Evolutionary conservation across 2,113 vertebrate genomes (phyloP), one percentile per base, ranked within the genome.

Genomic region (Gorsachius goisagi): DNA sequence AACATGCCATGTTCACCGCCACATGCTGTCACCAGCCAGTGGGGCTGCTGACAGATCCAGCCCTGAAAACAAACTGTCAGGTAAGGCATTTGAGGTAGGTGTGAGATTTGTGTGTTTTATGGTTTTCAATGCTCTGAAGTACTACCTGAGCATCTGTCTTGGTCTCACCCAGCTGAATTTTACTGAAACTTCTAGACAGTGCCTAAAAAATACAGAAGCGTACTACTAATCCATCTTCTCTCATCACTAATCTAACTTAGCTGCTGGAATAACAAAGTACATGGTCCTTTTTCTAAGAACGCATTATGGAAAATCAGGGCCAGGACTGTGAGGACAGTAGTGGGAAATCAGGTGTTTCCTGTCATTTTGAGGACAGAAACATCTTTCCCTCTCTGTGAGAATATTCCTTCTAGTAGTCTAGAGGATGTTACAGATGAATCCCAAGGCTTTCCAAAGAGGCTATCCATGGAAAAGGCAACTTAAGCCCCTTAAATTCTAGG

Each of bases 311-410:
- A 78, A 95, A 85, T 71, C 12, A 4, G 52, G 88, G 85, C 62
- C 55, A 74, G 58, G 52, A 30, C 32, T 90, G 15, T 79, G 88
- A 85, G 67, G 32, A 93, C 8, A 82, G 6, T 64, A 52, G 71
- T 58, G 88, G 55, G 92, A 93, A 93, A 93, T 89, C 63, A 76
- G 75, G 39, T 56, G 37, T 78, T 27, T 69, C 28, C 45, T 93
- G 75, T 53, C 63, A 56, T 84, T 93, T 71, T 86, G 44, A 68
- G 75, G 30, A 63, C 80, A 77, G 60, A 86, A 80, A 58, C 21
- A 71, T 80, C 41, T 47, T 81, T 77, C 47, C 27, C 71, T 68
- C 58, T 81, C 44, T 53, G 1, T n/a, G 33, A 95, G 20, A 15
- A 44, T 3, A 62, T 63, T 90, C 68, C n/a, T 53, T 74, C 76